Conservation (phyloP, 2,113 vertebrate species). For the Apaloderma vittatum region DNA sequence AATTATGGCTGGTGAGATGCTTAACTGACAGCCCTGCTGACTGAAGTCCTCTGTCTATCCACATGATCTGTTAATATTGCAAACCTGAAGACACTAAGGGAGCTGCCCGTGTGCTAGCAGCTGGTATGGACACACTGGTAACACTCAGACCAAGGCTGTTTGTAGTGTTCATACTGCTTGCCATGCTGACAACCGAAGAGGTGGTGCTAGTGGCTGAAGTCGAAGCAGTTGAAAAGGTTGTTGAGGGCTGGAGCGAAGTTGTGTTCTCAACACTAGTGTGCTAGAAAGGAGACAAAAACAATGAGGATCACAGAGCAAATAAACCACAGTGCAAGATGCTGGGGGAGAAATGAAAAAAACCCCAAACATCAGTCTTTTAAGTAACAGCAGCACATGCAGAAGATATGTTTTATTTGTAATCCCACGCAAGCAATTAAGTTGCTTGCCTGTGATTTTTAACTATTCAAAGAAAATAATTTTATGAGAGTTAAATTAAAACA, state of each 20-base stretch:
- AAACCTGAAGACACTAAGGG: conserved; percentile 90
- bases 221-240: conserved; percentile 81
- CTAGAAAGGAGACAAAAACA: conserved; percentile 76
- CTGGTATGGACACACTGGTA: conserved; percentile 83
- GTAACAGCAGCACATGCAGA: neutral
- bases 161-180: conserved; percentile 82
- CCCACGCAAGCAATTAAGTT: neutral
- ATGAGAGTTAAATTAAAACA: neutral
- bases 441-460: neutral
- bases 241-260: conserved; percentile 82
- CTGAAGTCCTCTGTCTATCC: conserved; percentile 44
- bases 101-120: conserved; percentile 81
- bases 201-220: conserved; percentile 77
- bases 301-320: conserved; percentile 20
- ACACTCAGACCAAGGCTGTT: conserved; percentile 85
- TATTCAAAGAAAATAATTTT: neutral
- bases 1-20: neutral
- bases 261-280: conserved; percentile 87
- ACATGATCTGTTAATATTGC: conserved; percentile 36
- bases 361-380: neutral
- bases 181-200: conserved; percentile 80
- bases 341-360: neutral
- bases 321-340: neutral
- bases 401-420: neutral
- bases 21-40: conserved; percentile 27